phyloP scores from a whole-genome alignment of 1,140 invertebrate species.

The Ips typographus region DNA sequence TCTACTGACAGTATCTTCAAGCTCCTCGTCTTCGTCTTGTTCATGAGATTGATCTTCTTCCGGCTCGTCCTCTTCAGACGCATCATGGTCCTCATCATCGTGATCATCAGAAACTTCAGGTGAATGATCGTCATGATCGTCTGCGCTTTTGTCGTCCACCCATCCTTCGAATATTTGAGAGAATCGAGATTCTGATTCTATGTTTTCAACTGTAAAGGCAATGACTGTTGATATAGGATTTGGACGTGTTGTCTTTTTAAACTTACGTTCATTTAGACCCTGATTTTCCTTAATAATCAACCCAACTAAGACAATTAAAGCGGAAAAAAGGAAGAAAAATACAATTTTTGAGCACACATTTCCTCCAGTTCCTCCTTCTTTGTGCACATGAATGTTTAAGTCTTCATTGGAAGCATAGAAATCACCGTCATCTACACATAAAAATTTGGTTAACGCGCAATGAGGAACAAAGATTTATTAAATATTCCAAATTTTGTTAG shows the following conservation, averaged over 20 bases:
- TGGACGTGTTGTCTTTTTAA: neutral
- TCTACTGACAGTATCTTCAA: slow-evolving; percentile 32
- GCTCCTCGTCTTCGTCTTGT: slow-evolving; percentile 39
- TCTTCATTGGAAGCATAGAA: slow-evolving; percentile 56
- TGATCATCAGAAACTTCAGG: slow-evolving; percentile 43
- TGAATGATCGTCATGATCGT: slow-evolving; percentile 51
- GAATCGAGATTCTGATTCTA: slow-evolving; percentile 68
- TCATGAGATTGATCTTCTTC: slow-evolving; percentile 35
- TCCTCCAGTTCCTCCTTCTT: slow-evolving; percentile 72
- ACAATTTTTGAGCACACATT: slow-evolving; percentile 80
- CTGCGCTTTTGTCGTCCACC: slow-evolving; percentile 67
- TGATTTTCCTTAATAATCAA: slow-evolving; percentile 77
- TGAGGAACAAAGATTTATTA: too few species aligned
- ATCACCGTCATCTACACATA: slow-evolving; percentile 40
- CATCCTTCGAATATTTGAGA: slow-evolving; percentile 74
- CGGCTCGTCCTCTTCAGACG: slow-evolving; percentile 45
- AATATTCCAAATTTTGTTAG: too few species aligned
- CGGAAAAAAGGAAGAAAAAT: slow-evolving; percentile 72
- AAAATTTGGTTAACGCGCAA: too few species aligned
- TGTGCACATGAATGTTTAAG: slow-evolving; percentile 72
- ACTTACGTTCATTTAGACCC: slow-evolving; percentile 74
- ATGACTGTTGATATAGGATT: neutral
- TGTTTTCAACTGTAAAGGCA: slow-evolving; percentile 65
- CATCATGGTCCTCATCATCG: slow-evolving; percentile 48
- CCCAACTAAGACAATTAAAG: slow-evolving; percentile 69